These are phyloP conservation scores for Eptesicus fuscus DNA, from an alignment of 2,113 vertebrate species.

Conservation along the genomic window DNA sequence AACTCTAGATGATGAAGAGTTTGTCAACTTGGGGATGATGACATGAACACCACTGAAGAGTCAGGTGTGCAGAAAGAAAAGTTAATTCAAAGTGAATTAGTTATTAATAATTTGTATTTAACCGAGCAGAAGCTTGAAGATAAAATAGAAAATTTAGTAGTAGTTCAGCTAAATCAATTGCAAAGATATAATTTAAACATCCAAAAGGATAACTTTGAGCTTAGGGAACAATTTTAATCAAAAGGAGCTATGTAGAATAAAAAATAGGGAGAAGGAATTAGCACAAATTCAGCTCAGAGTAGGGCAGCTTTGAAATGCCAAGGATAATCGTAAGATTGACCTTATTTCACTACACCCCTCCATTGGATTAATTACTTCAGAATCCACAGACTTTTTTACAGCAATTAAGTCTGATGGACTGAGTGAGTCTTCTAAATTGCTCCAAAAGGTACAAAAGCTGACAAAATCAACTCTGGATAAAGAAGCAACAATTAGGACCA, in stretches of 20 bases:
- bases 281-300: constrained; percentile 88
- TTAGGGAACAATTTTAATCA: constrained; percentile 72
- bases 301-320: constrained; percentile 86
- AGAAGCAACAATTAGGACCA: constrained; percentile 83
- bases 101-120: constrained; percentile 88
- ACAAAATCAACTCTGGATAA: constrained; percentile 80
- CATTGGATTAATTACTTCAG: not conserved
- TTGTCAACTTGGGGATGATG: constrained; percentile 76
- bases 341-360: constrained; percentile 65
- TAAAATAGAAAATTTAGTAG: constrained; percentile 83
- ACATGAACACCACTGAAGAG: not conserved
- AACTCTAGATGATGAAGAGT: constrained; percentile 79
- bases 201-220: constrained; percentile 78
- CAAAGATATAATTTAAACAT: constrained; percentile 79
- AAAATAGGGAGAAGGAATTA: constrained; percentile 85
- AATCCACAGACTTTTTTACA: not conserved
- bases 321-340: constrained; percentile 85
- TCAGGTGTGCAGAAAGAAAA: constrained; percentile 82
- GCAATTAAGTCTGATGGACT: not conserved
- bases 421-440: constrained; percentile 65
- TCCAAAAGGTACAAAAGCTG: constrained; percentile 78
- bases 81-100: constrained; percentile 83
- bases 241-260: not conserved
- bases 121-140: constrained; percentile 83
- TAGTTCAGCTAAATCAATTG: constrained; percentile 81